Evolutionary conservation across 2,113 vertebrate species (phyloP).

Genomic region (Microcebus jonahi): DNA sequence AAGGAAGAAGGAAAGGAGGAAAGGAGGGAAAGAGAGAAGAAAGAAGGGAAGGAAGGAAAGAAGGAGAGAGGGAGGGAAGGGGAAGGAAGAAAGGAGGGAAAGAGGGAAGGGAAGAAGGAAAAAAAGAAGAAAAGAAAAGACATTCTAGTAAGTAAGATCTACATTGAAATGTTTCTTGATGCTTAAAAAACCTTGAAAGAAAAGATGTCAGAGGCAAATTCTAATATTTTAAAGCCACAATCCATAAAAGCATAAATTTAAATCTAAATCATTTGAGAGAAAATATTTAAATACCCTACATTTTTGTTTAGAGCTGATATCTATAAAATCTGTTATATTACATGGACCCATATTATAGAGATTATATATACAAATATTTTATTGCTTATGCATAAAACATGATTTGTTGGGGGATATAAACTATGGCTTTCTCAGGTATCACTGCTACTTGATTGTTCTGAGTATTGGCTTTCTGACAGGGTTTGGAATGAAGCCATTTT

Average conservation of each 20-base stretch:
- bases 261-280: slow-evolving; percentile 24
- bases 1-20: not conserved
- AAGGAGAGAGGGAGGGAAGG: not conserved
- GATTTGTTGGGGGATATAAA: slow-evolving; percentile 84
- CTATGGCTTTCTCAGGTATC: slow-evolving; percentile 84
- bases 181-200: slow-evolving; percentile 37
- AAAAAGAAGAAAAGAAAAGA: not conserved
- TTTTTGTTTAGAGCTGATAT: slow-evolving; percentile 16
- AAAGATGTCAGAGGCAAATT: not conserved
- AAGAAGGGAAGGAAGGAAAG: not conserved
- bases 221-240: slow-evolving; percentile 49
- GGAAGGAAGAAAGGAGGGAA: not conserved
- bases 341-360: slow-evolving; percentile 52
- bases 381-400: slow-evolving; percentile 83
- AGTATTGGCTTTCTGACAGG: slow-evolving; percentile 91
- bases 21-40: not conserved
- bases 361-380: slow-evolving; percentile 79
- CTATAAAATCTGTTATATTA: slow-evolving; percentile 75
- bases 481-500: slow-evolving; percentile 92
- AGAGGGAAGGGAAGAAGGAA: not conserved
- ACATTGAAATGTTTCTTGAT: not conserved
- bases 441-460: slow-evolving; percentile 86
- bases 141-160: not conserved
- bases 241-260: slow-evolving; percentile 14
- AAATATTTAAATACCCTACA: slow-evolving; percentile 33